phyloP scores from a whole-genome alignment of 2,113 vertebrate genomes.

The Phalacrocorax carbo region DNA sequence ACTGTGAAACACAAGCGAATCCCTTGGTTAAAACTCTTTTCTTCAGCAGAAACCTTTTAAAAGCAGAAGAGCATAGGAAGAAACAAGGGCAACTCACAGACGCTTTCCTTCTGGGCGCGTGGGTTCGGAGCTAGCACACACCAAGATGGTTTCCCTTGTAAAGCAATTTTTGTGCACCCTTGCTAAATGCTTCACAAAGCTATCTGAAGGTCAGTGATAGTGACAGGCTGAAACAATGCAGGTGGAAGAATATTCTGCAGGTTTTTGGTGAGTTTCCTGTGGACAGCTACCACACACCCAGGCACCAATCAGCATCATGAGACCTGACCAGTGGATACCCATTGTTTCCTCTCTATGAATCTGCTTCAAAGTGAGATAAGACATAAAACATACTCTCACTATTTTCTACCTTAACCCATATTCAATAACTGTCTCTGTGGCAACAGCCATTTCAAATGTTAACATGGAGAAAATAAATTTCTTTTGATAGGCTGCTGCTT shows the following conservation, averaged over 20 bases:
- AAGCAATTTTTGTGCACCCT: neutral
- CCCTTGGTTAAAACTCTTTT: neutral
- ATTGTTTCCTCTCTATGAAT: neutral
- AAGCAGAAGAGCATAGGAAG: neutral
- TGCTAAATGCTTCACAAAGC: neutral
- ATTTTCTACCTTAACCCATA: neutral
- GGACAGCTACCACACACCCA: accelerated
- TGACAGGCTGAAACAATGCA: neutral
- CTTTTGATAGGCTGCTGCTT: neutral
- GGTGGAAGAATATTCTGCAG: neutral
- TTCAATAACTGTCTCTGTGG: neutral
- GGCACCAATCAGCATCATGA: slow-evolving; percentile 22
- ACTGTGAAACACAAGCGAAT: neutral
- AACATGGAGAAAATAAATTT: neutral
- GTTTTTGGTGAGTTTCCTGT: slow-evolving; percentile 37
- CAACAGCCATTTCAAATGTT: neutral
- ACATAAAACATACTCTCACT: neutral
- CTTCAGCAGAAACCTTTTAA: neutral
- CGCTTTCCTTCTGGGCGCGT: neutral
- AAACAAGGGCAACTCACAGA: slow-evolving; percentile 26
- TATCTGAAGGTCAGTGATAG: neutral
- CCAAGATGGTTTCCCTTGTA: neutral
- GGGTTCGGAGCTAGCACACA: neutral
- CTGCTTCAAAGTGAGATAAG: neutral
- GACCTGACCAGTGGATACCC: neutral